These are phyloP conservation scores for Eudemis profundana DNA, from an alignment of 2,888 invertebrate species.

Conservation along the genomic window DNA sequence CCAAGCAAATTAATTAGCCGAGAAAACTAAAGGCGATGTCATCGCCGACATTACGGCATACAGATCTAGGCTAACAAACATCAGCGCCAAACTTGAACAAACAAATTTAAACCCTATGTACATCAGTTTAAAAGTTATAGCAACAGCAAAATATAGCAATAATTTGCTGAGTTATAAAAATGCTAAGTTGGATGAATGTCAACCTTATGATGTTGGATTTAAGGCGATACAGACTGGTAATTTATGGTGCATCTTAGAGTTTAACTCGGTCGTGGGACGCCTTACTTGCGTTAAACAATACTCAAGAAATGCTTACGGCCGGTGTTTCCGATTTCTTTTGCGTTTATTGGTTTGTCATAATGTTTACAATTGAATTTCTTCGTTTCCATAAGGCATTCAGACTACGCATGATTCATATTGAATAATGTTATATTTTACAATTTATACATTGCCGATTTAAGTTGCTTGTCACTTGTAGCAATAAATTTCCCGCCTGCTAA, in stretches of 20 bases:
- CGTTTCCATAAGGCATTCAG: conserved; percentile 1
- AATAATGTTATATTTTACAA: background rate
- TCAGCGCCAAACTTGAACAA: conserved; percentile 30
- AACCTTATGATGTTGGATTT: conserved; percentile 33
- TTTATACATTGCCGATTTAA: too few relatives aligned
- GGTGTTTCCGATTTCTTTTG: conserved; percentile 55
- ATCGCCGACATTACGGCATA: conserved; percentile 61
- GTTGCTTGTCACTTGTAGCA: too few relatives aligned
- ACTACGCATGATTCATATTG: background rate
- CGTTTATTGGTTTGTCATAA: conserved; percentile 44
- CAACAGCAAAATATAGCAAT: conserved; percentile 12
- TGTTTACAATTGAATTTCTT: conserved; percentile 44
- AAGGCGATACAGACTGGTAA: conserved; percentile 21
- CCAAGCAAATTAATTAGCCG: conserved; percentile 70
- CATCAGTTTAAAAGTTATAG: background rate
- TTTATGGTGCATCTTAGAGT: conserved; percentile 29
- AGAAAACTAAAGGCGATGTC: conserved; percentile 68
- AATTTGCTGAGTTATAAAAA: conserved; percentile 15
- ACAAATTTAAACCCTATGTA: conserved; percentile 42
- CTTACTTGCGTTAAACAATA: conserved; percentile 60
- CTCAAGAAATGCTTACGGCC: conserved; percentile 55
- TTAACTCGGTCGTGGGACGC: conserved; percentile 59
- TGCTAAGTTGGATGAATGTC: background rate
- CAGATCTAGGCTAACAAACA: conserved; percentile 66
- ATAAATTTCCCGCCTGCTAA: too few relatives aligned